Evolutionary conservation across 2,797 vertebrate species (phyloP).

Genomic region (Poecilia wingei): DNA sequence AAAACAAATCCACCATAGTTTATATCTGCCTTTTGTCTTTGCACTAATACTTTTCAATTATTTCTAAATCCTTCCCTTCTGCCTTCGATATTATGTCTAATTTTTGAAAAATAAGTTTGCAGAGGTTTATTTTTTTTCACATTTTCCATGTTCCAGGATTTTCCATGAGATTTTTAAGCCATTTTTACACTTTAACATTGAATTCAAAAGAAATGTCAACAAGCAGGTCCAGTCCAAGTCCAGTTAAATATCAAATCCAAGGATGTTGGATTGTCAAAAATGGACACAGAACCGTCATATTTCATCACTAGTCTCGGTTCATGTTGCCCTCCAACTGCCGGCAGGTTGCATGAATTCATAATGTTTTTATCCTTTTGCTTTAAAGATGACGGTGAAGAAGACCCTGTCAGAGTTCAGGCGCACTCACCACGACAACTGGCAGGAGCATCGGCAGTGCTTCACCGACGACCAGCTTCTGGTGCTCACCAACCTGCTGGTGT

Average conservation of each 20-base stretch:
- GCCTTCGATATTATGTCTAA: neutral
- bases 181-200: neutral
- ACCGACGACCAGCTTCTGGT: slow-evolving; percentile 97
- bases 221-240: neutral
- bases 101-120: neutral
- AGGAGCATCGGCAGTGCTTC: slow-evolving; percentile 97
- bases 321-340: too few relatives aligned
- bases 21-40: neutral
- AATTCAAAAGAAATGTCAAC: neutral
- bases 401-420: slow-evolving; percentile 97
- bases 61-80: neutral
- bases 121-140: neutral
- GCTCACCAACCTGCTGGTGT: slow-evolving; percentile 97
- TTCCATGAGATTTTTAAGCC: neutral
- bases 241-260: neutral
- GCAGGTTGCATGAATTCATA: neutral
- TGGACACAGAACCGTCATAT: neutral
- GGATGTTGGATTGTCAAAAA: neutral
- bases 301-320: neutral
- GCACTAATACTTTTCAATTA: neutral
- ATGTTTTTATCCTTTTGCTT: slow-evolving; percentile 1
- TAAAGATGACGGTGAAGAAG: slow-evolving; percentile 97
- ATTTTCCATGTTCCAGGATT: neutral
- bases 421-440: slow-evolving; percentile 98
- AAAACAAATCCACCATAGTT: too few relatives aligned